Base-by-base conservation (phyloP, 2,888 invertebrate species). In the Lithophane ornitopus region DNA sequence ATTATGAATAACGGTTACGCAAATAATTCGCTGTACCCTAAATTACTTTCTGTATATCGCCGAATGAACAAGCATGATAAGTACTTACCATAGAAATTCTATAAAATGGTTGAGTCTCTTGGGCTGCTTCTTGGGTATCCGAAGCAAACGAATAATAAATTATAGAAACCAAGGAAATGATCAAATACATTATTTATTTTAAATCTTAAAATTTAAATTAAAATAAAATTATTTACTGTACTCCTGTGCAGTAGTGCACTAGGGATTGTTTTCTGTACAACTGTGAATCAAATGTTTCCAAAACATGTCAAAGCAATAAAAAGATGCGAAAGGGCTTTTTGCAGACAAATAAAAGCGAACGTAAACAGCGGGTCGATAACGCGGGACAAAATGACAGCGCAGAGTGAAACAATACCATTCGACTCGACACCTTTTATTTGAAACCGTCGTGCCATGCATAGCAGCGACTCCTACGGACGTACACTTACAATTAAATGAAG, bases 41-140 rank as follows among this genome's bases (percentile, higher is more conserved):
- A 39, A n/a, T 39, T 19, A 70, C 41, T n/a, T 39, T 73, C 2
- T 34, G 0, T 41, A 28, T 14, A 54, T 16, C 8, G 14, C 3
- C 7, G 3, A 58, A 76, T 52, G 0, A 49, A 54, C 12, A 46
- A 19, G 0, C 4, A 34, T n/a, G 19, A 62, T 7, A 26, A 19
- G 39, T 49, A 91, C 94, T 93, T 85, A 94, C 95, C 94, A 94
- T 94, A 39, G 94, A 94, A 84, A 95, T 91, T 83, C 91, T 92
- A 82, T 92, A 93, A 78, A 78, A 88, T 59, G 87, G 74, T 80
- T 74, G 85, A 11, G 62, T 12, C 54, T 85, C 85, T 58, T 78
- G 63, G 1, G 14, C 19, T 28, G 78, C 63, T 16, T 74, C 86
- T 39, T 71, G 66, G 41, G 39, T 54, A 49, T 77, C 63, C 46